These are phyloP conservation scores for Lepidonotus clava DNA, from an alignment of 2,888 invertebrate species.

Conservation along the genomic window DNA sequence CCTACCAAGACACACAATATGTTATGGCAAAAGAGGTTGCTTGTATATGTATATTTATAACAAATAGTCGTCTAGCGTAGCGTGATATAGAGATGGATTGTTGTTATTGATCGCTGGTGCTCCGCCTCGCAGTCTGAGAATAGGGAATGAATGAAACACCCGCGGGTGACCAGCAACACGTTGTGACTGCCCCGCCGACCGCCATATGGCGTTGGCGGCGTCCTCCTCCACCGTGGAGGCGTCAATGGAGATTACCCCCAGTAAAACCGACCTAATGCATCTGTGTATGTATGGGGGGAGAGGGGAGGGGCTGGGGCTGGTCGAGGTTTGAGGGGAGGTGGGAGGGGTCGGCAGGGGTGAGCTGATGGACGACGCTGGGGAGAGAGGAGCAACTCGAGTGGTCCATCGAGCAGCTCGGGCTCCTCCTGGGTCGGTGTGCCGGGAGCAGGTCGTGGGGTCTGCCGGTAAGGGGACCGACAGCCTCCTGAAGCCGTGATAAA, in stretches of 20 bases:
- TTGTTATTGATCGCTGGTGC: no score
- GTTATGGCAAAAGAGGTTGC: no score
- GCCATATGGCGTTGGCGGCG: not conserved
- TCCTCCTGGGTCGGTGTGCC: not conserved
- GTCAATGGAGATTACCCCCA: not conserved
- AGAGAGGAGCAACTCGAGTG: no score
- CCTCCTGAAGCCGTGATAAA: not conserved
- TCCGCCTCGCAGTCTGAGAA: no score
- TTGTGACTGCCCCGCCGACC: not conserved
- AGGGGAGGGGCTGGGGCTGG: not conserved
- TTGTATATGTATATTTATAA: no score
- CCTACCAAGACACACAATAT: no score
- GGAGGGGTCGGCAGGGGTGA: not conserved
- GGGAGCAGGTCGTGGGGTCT: not conserved
- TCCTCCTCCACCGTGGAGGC: not conserved
- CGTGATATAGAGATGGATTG: no score
- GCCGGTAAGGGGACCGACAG: no score
- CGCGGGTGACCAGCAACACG: slow-evolving; percentile 13
- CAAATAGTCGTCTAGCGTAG: no score
- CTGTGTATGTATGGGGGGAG: not conserved
- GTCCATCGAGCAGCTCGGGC: not conserved
- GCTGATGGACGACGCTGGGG: no score
- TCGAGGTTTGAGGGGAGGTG: not conserved
- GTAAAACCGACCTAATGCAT: not conserved
- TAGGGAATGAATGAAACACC: not conserved